Evolutionary conservation across 2,113 vertebrate species (phyloP), one percentile per base, ranked within the genome.

Genomic region (Corapipo altera): DNA sequence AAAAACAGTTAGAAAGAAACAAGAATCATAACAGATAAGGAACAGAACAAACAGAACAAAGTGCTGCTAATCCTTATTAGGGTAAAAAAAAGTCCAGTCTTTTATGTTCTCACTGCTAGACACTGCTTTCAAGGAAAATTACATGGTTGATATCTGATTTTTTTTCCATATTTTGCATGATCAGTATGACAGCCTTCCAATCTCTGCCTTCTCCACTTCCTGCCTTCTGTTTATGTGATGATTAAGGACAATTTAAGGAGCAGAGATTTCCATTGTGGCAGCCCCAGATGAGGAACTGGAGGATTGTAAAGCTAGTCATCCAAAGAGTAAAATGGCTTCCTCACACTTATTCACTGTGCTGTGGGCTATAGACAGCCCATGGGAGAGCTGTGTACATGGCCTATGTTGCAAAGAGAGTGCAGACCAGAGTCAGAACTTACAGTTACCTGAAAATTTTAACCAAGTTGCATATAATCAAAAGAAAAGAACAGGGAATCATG

Each of bases 121-220:
- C 24, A 49, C 24, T 71, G 18, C 51, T 93, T 94, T 93, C 75
- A 92, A 95, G 81, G 37, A 92, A 89, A 95, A 92, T 91, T 22
- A 30, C 23, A 41, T 51, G 15, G 0, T 83, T 93, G 58, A 23
- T 44, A 76, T 52, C 48, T 82, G 15, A 59, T 8, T 70, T 91
- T 55, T 85, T 90, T 77, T 76, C 44, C 51, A 27, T 46, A 73
- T 92, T 96, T 95, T 87, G 16, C 78, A 30, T 61, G 54, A 62
- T 41, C 27, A 85, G 10, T 71, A 39, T 83, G 92, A 49, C 11
- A 51, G 11, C 24, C 73, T 78, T 94, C 18, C 39, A 88, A 64
- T 69, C 67, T 78, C 70, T 57, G 70, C 43, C 61, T 82, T 89
- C 49, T 91, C 61, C 26, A 66, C 74, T 33, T 37, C 82, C 67